Conservation (phyloP, 2,888 invertebrate genomes). For the Neria commutata region DNA sequence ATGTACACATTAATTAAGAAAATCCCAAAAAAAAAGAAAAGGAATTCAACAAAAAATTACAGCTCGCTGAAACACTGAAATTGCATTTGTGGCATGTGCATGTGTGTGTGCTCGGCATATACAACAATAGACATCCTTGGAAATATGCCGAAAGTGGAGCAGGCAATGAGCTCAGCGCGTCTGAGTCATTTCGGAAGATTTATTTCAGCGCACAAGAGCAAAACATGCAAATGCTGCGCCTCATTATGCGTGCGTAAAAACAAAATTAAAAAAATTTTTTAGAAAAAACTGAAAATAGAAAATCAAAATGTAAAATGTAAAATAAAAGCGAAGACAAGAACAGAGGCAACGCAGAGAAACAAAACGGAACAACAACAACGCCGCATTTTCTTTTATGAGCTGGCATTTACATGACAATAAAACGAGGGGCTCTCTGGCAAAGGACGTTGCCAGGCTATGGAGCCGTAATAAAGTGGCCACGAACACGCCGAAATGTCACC, state of each 20-base stretch:
- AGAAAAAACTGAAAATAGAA: neutral
- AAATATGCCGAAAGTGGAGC: conserved; percentile 12
- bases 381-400: no score
- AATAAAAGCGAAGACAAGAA: no score
- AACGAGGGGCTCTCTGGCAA: no score
- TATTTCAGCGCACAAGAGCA: neutral
- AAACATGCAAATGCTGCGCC: neutral
- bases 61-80: neutral
- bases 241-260: neutral
- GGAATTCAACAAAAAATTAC: neutral
- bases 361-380: no score
- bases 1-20: conserved; percentile 16
- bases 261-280: neutral
- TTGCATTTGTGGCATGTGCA: conserved; percentile 11
- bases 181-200: neutral
- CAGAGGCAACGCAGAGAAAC: no score
- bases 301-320: neutral
- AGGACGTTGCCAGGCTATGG: no score
- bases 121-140: conserved; percentile 7
- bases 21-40: neutral
- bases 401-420: no score
- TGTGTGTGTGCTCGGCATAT: neutral
- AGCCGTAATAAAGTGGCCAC: no score
- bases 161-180: neutral
- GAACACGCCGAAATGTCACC: no score